Evolutionary conservation across 2,888 invertebrate genomes (phyloP).

Genomic region (Cryptocephalus moraei): DNA sequence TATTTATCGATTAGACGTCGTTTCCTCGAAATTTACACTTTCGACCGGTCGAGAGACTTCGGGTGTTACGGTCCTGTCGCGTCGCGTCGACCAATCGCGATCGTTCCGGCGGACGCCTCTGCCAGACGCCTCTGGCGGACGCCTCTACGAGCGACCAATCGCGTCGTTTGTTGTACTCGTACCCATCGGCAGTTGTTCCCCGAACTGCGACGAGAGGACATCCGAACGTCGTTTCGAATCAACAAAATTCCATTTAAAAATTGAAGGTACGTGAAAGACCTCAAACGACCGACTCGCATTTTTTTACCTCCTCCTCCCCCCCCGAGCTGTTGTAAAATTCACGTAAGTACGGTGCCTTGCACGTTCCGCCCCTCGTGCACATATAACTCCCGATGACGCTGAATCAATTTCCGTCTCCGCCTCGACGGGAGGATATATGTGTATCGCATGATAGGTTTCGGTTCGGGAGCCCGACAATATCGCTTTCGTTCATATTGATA

Average conservation of each 20-base stretch:
- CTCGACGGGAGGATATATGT: constrained; percentile 11
- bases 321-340: constrained; percentile 33
- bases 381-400: not conserved
- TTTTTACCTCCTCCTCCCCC: constrained; percentile 18
- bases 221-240: constrained; percentile 34
- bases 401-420: constrained; percentile 25
- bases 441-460: constrained; percentile 28
- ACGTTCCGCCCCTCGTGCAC: not conserved
- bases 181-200: constrained; percentile 27
- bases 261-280: constrained; percentile 28
- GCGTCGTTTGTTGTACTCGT: constrained; percentile 22
- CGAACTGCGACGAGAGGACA: constrained; percentile 29
- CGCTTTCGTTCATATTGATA: constrained; percentile 29
- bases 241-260: constrained; percentile 28
- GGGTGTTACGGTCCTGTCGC: too few species aligned
- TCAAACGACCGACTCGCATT: constrained; percentile 18
- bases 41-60: too few species aligned
- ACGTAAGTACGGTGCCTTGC: constrained; percentile 29
- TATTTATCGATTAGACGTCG: too few species aligned
- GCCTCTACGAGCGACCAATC: constrained; percentile 30
- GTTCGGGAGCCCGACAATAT: constrained; percentile 18
- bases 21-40: too few species aligned
- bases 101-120: constrained; percentile 14
- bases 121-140: constrained; percentile 41
- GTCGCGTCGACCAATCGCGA: not conserved